These are phyloP conservation scores for Chondrosia reniformis DNA, from an alignment of 37 sponge, comb jelly and placozoan genomes.

Conservation along the genomic window DNA sequence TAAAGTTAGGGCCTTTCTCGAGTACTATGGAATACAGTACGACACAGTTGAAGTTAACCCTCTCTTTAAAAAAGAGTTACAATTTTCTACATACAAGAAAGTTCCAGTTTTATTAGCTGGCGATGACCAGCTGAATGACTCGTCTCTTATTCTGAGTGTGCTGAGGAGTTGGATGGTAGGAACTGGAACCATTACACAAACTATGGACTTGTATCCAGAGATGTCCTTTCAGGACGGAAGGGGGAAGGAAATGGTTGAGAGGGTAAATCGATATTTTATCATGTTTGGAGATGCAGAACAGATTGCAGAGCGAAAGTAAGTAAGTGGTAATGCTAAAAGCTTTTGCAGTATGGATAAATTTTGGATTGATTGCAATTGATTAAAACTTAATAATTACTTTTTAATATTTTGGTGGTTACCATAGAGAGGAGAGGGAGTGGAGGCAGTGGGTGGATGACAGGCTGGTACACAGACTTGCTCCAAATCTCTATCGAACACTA, in stretches of 20 bases:
- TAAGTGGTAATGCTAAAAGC: not conserved
- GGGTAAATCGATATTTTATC: conserved; percentile 83
- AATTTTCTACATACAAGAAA: conserved; percentile 60
- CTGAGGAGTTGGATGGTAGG: conserved; percentile 45
- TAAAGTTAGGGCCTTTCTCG: conserved; percentile 80
- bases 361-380: not conserved
- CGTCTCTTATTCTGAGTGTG: conserved; percentile 75
- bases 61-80: conserved; percentile 58
- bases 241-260: conserved; percentile 51
- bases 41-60: conserved; percentile 85
- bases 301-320: conserved; percentile 24
- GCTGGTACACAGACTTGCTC: conserved; percentile 74
- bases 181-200: conserved; percentile 14
- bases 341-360: not conserved
- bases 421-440: conserved; percentile 88
- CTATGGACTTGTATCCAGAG: conserved; percentile 67
- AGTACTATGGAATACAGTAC: conserved; percentile 69
- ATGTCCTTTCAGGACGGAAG: conserved; percentile 39
- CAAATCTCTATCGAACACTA: conserved; percentile 88
- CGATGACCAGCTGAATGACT: conserved; percentile 64
- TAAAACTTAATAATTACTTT: not conserved
- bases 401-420: not conserved
- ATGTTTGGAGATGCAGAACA: conserved; percentile 60
- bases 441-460: conserved; percentile 92
- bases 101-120: conserved; percentile 55